Evolutionary conservation across 2,797 vertebrate species (phyloP).

Genomic region (Telmatherina bonti): DNA sequence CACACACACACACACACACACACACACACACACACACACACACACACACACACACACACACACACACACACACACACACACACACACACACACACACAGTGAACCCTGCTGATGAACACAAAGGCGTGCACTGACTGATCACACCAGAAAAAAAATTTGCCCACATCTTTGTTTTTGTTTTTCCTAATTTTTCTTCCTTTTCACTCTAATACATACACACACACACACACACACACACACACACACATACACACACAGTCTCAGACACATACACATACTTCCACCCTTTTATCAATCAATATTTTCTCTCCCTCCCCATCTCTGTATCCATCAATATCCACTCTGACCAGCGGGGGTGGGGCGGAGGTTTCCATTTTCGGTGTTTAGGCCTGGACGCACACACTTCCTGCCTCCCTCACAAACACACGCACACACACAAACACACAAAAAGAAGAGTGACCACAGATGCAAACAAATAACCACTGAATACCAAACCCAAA

Average conservation of each 20-base stretch:
- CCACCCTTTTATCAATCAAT: slow-evolving; percentile 62
- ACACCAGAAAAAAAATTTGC: slow-evolving; percentile 31
- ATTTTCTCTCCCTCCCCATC: slow-evolving; percentile 38
- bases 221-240: slow-evolving; percentile 9
- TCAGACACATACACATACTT: slow-evolving; percentile 5
- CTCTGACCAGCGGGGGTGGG: slow-evolving; percentile 45
- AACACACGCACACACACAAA: slow-evolving; percentile 10
- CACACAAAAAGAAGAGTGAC: slow-evolving; percentile 18
- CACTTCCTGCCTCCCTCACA: no score
- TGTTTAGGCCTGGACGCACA: slow-evolving; percentile 21
- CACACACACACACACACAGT: slow-evolving; percentile 26
- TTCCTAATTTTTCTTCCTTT: slow-evolving; percentile 15
- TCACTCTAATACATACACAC: no score
- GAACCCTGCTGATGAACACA: slow-evolving; percentile 33
- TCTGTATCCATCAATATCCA: slow-evolving; percentile 63
- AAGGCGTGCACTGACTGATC: slow-evolving; percentile 58
- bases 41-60: slow-evolving; percentile 37
- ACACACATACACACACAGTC: not conserved
- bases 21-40: slow-evolving; percentile 20
- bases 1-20: slow-evolving; percentile 35
- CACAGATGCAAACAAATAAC: slow-evolving; percentile 32
- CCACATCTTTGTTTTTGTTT: slow-evolving; percentile 9
- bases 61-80: slow-evolving; percentile 26
- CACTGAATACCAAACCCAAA: slow-evolving; percentile 9
- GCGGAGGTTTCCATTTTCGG: slow-evolving; percentile 64